phyloP scores from a whole-genome alignment of 2,797 vertebrate genomes.

The Mormyrops attenuatus region DNA sequence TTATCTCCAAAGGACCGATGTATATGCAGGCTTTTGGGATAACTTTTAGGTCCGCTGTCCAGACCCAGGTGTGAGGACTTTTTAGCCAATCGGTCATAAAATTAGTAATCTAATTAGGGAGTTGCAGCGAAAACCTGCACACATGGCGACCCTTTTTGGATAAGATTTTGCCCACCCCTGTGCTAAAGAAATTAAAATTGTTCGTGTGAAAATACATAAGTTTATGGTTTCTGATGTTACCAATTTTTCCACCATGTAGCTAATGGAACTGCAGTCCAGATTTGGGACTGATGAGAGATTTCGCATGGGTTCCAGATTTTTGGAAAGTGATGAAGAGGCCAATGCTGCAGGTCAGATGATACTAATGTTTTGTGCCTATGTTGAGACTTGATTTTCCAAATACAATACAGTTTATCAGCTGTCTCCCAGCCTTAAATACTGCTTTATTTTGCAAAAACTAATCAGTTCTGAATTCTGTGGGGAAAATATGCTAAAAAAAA shows the following conservation, averaged over 20 bases:
- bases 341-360: slow-evolving; percentile 52
- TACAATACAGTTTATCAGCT: neutral
- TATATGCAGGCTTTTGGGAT: too few relatives aligned
- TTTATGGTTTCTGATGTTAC: neutral
- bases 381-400: neutral
- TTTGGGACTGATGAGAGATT: slow-evolving; percentile 86
- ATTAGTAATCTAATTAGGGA: neutral
- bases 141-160: neutral
- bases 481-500: neutral
- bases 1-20: neutral
- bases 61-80: neutral
- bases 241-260: slow-evolving; percentile 54
- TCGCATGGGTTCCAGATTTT: slow-evolving; percentile 82
- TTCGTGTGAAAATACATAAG: neutral
- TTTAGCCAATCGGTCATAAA: neutral
- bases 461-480: too few relatives aligned
- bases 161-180: neutral
- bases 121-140: neutral
- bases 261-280: slow-evolving; percentile 79
- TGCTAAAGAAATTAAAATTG: neutral
- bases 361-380: neutral
- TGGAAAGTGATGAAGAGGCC: slow-evolving; percentile 71
- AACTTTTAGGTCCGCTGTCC: neutral
- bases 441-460: neutral
- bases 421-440: neutral